Conservation (phyloP, 2,113 vertebrate species). For the Clarias gariepinus region DNA sequence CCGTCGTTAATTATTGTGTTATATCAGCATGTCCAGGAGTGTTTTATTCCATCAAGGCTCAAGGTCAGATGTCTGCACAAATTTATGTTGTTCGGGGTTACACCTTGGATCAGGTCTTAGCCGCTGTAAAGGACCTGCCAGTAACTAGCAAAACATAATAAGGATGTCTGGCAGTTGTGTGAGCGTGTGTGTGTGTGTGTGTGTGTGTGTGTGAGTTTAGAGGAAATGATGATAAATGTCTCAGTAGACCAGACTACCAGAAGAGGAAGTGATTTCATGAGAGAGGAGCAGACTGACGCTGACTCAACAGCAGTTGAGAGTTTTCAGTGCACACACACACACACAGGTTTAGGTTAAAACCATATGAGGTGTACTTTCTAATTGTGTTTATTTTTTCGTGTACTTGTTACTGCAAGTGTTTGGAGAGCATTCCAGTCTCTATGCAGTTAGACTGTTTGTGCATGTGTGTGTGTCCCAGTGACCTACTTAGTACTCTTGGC, state of each 20-base stretch:
- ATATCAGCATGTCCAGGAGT: neutral
- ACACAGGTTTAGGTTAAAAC: constrained; percentile 4
- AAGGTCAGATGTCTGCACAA: neutral
- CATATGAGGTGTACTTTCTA: neutral
- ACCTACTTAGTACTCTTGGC: constrained; percentile 42
- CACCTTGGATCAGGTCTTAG: neutral
- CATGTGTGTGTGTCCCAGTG: constrained; percentile 36
- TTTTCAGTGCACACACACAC: neutral
- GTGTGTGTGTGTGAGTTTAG: constrained; percentile 1
- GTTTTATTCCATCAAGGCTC: neutral
- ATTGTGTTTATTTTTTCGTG: neutral
- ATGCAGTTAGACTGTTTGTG: neutral
- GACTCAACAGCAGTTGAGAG: constrained; percentile 32
- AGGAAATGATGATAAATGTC: constrained; percentile 38
- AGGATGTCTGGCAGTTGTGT: neutral
- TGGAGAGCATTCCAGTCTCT: neutral
- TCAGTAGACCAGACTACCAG: constrained; percentile 1
- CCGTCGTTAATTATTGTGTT: neutral
- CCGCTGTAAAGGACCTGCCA: neutral
- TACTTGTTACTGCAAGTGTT: constrained; percentile 30
- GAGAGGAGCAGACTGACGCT: constrained; percentile 34
- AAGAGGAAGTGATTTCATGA: constrained; percentile 49
- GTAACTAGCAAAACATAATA: neutral
- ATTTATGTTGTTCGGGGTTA: neutral
- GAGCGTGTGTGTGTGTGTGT: neutral